These are phyloP conservation scores for Melieria picta DNA, from an alignment of 2,888 invertebrate genomes.

Conservation along the genomic window DNA sequence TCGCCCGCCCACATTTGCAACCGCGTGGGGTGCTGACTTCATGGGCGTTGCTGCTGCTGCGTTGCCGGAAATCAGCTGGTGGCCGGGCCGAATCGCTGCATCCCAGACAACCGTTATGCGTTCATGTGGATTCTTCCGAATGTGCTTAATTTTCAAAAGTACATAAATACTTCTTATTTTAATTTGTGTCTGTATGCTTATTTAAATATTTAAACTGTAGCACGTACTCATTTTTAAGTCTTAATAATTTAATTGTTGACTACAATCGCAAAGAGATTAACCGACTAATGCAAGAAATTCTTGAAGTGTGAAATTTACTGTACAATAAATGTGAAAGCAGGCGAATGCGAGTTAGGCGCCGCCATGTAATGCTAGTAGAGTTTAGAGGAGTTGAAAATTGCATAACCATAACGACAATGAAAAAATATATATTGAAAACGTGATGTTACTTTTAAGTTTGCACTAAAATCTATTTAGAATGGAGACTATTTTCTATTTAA, in stretches of 20 bases:
- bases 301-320: too few relatives aligned
- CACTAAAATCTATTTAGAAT: conserved; percentile 21
- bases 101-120: not conserved
- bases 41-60: conserved; percentile 15
- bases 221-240: too few relatives aligned
- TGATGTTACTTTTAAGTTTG: conserved; percentile 28
- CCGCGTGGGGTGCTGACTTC: conserved; percentile 7
- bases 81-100: not conserved
- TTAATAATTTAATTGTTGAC: too few relatives aligned
- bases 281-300: too few relatives aligned
- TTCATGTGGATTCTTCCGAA: conserved; percentile 47
- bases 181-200: conserved; percentile 10
- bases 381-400: too few relatives aligned
- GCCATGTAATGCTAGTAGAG: too few relatives aligned
- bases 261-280: too few relatives aligned
- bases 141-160: conserved; percentile 45
- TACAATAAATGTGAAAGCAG: too few relatives aligned
- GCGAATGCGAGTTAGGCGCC: too few relatives aligned
- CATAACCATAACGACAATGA: too few relatives aligned
- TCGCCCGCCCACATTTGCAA: conserved; percentile 8
- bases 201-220: not conserved
- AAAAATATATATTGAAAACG: conserved; percentile 11
- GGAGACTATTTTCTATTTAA: conserved; percentile 30
- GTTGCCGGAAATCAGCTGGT: too few relatives aligned
- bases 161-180: conserved; percentile 31